Conservation (phyloP, 2,797 vertebrate genomes). For the Falco columbarius region DNA sequence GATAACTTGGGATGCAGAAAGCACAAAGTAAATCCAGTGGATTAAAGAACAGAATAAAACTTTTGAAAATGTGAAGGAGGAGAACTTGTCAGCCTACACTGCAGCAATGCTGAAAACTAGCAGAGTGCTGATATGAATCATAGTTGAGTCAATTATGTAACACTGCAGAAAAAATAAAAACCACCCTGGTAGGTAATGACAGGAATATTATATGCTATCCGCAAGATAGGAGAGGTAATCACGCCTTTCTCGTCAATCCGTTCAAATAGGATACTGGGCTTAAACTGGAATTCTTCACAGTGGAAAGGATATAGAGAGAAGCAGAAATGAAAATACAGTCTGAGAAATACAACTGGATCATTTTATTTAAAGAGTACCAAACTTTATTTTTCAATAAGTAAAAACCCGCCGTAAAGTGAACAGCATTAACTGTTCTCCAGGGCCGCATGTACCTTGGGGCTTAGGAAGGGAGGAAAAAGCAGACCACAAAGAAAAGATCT, state of each 20-base stretch:
- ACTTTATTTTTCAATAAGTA: background rate
- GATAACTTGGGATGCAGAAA: background rate
- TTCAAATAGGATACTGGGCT: background rate
- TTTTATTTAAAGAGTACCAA: background rate
- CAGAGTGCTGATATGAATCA: constrained; percentile 34
- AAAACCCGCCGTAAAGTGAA: background rate
- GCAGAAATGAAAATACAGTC: background rate
- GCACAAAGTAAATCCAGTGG: background rate
- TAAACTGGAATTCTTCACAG: background rate
- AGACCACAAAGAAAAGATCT: background rate
- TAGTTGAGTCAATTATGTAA: constrained; percentile 20
- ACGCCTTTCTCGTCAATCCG: background rate
- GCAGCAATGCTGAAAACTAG: constrained; percentile 16
- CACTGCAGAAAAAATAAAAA: constrained; percentile 25
- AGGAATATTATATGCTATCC: background rate
- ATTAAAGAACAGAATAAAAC: background rate
- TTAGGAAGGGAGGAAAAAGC: background rate
- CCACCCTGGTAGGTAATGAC: background rate
- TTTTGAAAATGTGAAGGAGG: background rate
- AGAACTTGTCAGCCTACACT: constrained; percentile 6
- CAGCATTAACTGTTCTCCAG: background rate
- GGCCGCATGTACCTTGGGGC: fast-evolving
- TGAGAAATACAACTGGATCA: background rate
- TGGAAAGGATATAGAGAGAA: background rate
- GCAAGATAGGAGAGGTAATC: background rate